Percentiles rank a stretch among this genome's conserved stretches.
These are phyloP conservation scores for Listronotus bonariensis DNA, from an alignment of 1,140 invertebrate genomes.

Conservation along the genomic window DNA sequence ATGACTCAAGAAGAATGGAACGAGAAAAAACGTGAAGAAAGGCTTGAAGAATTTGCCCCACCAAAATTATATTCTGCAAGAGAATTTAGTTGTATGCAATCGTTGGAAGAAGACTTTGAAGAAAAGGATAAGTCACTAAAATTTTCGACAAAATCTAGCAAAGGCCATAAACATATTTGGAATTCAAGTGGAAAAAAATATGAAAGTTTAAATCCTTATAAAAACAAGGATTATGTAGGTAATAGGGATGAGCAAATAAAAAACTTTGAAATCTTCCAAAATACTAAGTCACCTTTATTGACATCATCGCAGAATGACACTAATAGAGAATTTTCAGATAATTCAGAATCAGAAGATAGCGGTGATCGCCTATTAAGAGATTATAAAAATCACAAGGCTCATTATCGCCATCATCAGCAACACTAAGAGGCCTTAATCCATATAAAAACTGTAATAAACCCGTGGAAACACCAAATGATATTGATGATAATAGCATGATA, in stretches of 20 bases:
- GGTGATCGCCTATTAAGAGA: neutral
- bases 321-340: neutral
- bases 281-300: neutral
- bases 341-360: neutral
- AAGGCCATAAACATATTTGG: too few relatives aligned
- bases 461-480: neutral
- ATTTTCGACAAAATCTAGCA: slow-evolving; percentile 45
- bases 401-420: neutral
- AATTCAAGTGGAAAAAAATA: neutral
- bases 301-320: too few relatives aligned
- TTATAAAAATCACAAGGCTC: neutral
- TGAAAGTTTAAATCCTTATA: slow-evolving; percentile 23
- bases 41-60: slow-evolving; percentile 73
- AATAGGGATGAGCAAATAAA: neutral
- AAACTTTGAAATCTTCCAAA: neutral
- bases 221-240: slow-evolving; percentile 3
- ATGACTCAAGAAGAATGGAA: slow-evolving; percentile 83
- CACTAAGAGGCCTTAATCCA: slow-evolving; percentile 7
- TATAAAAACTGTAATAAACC: slow-evolving; percentile 3
- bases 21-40: slow-evolving; percentile 69
- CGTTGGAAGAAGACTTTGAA: slow-evolving; percentile 15
- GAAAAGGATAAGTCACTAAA: slow-evolving; percentile 45
- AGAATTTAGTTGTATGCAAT: slow-evolving; percentile 47
- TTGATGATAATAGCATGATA: neutral
- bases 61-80: slow-evolving; percentile 50